A percentile compares a stretch with the other conserved stretches of the same genome.
These are phyloP conservation scores for Sebastes umbrosus DNA, from an alignment of 2,797 vertebrate genomes.

Conservation along the genomic window DNA sequence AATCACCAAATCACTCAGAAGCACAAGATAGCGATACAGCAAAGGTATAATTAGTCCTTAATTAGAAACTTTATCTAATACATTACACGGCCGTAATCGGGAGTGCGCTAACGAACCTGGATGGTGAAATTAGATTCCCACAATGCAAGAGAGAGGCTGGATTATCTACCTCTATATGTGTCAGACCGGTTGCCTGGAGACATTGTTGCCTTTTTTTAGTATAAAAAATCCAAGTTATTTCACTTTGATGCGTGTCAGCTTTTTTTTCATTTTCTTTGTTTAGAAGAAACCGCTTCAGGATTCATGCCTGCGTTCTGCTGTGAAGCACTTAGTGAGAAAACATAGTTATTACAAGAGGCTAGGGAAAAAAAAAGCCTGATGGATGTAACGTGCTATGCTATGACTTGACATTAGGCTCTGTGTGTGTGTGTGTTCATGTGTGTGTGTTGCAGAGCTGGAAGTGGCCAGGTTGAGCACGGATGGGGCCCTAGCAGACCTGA, in stretches of 20 bases:
- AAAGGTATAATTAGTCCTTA: conserved; percentile 79
- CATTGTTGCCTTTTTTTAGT: conserved; percentile 47
- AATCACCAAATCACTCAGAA: conserved; percentile 70
- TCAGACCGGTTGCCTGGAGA: conserved; percentile 63
- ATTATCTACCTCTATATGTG: conserved; percentile 53
- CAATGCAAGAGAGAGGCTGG: conserved; percentile 46
- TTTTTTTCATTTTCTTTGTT: conserved; percentile 38
- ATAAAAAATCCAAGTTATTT: conserved; percentile 48
- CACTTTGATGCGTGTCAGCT: conserved; percentile 35
- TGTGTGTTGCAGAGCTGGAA: conserved; percentile 88
- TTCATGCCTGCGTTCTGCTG: conserved; percentile 30
- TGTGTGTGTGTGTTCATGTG: conserved; percentile 17
- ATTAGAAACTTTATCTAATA: conserved; percentile 79
- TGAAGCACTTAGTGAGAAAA: conserved; percentile 65
- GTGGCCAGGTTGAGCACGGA: conserved; percentile 97
- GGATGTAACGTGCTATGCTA: conserved; percentile 45
- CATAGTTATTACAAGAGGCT: conserved; percentile 52
- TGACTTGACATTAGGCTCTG: conserved; percentile 43
- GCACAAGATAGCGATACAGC: conserved; percentile 62
- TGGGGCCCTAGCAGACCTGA: conserved; percentile 92
- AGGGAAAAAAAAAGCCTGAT: conserved; percentile 50
- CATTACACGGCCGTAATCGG: conserved; percentile 61
- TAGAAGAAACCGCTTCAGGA: conserved; percentile 26
- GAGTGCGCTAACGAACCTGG: conserved; percentile 63
- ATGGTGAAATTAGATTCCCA: conserved; percentile 67